Evolutionary conservation across 2,888 invertebrate species (phyloP).

Genomic region (Ophioninae sp.): DNA sequence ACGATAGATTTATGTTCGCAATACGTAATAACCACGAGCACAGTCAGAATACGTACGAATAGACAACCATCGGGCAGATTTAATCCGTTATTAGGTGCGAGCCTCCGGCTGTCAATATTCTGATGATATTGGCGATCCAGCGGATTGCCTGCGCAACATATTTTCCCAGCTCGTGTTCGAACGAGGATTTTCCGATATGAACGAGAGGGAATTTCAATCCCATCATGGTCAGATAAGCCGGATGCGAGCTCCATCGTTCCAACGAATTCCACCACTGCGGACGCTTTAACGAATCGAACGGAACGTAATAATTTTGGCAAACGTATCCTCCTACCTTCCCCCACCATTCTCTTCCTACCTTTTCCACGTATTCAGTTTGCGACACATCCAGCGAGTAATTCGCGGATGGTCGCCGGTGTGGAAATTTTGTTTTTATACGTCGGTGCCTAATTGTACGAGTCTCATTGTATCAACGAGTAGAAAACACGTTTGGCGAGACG

Average conservation of each 20-base stretch:
- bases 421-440: neutral
- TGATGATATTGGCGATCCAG: neutral
- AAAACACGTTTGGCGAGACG: neutral
- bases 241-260: conserved; percentile 25
- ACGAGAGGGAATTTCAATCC: conserved; percentile 32
- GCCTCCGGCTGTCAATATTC: conserved; percentile 16
- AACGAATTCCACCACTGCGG: conserved; percentile 17
- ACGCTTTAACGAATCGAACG: conserved; percentile 45
- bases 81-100: neutral
- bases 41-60: neutral
- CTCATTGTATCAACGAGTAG: neutral
- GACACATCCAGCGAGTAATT: conserved; percentile 2
- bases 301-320: conserved; percentile 55
- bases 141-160: neutral
- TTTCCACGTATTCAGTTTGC: neutral
- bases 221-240: conserved; percentile 32
- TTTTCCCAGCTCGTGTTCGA: neutral
- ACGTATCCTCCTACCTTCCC: neutral
- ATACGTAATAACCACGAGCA: neutral
- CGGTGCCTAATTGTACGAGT: neutral
- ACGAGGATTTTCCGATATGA: conserved; percentile 16
- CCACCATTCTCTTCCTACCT: neutral
- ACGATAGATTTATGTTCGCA: neutral
- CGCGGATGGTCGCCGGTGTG: neutral
- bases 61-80: neutral